phyloP scores from a whole-genome alignment of 2,797 vertebrate genomes.

The Spinus olivaceus region DNA sequence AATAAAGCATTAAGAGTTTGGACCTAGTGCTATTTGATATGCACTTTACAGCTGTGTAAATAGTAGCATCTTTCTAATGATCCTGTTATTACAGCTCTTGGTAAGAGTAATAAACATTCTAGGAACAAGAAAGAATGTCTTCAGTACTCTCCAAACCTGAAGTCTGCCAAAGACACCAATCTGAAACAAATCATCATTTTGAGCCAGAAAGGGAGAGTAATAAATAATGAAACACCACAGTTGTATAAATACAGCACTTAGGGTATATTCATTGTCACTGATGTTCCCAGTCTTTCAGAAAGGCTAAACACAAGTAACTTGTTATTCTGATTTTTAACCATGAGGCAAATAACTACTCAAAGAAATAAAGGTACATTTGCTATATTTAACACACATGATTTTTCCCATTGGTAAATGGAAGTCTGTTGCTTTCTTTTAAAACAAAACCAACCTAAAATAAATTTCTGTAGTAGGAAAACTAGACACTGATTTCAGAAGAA shows the following conservation, averaged over 20 bases:
- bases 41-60: neutral
- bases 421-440: neutral
- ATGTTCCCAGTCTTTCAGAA: neutral
- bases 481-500: neutral
- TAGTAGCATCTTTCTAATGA: neutral
- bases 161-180: neutral
- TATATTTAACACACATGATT: neutral
- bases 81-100: neutral
- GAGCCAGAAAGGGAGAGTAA: neutral
- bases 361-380: neutral
- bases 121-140: neutral
- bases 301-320: neutral
- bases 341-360: neutral
- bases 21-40: neutral
- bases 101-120: neutral
- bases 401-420: neutral
- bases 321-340: neutral
- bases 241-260: neutral
- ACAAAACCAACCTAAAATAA: neutral
- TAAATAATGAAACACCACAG: neutral
- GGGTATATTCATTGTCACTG: accelerated
- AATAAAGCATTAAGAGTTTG: neutral
- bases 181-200: neutral
- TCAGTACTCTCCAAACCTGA: neutral
- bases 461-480: neutral